phyloP scores from a whole-genome alignment of 2,113 vertebrate species.

The Drymodes brunneopygia region DNA sequence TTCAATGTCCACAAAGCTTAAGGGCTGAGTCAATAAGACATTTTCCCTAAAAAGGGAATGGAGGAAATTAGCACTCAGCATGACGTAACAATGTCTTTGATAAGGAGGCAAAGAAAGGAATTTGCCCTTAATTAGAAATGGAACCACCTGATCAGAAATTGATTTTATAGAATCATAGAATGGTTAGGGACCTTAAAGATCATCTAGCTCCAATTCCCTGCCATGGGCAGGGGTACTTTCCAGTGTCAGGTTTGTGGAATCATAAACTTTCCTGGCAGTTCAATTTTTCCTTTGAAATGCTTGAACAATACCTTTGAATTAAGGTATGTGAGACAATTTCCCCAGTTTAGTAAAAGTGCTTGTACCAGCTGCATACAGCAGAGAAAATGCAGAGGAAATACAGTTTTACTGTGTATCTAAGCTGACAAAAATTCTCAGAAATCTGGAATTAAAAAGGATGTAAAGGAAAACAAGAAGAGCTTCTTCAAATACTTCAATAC shows the following conservation, averaged over 20 bases:
- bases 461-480: neutral
- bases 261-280: neutral
- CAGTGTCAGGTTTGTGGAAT: neutral
- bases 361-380: neutral
- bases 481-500: neutral
- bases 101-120: neutral
- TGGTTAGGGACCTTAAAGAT: neutral
- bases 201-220: neutral
- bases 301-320: neutral
- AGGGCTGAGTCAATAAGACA: neutral
- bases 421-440: neutral
- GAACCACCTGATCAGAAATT: neutral
- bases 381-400: neutral
- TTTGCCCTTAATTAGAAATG: neutral
- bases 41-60: neutral
- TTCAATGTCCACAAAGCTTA: neutral
- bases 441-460: neutral
- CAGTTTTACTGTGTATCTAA: neutral
- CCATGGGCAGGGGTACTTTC: neutral
- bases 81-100: neutral
- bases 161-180: neutral
- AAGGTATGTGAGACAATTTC: neutral
- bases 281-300: neutral
- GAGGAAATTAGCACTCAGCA: neutral
- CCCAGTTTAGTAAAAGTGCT: neutral